Percentiles rank a stretch among this genome's conserved stretches.
These are phyloP conservation scores for Todiramphus saurophagus DNA, from an alignment of 2,113 vertebrate species.

Conservation along the genomic window DNA sequence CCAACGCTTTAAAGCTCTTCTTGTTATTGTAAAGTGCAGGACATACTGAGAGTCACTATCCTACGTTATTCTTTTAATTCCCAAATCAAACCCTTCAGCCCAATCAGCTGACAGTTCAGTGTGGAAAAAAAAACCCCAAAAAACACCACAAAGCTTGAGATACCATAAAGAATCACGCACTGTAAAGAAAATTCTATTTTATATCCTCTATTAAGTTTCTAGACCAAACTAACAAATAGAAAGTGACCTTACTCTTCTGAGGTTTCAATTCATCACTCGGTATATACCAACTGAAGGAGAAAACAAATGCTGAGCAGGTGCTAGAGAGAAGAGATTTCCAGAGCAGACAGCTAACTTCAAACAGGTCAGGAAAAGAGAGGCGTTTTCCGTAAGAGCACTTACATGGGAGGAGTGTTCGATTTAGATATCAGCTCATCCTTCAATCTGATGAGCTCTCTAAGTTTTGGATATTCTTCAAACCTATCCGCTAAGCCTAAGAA, in stretches of 20 bases:
- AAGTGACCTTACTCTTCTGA: not conserved
- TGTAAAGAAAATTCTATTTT: not conserved
- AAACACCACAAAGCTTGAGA: not conserved
- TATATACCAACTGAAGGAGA: not conserved
- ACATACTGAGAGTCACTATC: not conserved
- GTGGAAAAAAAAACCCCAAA: not conserved
- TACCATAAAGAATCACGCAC: not conserved
- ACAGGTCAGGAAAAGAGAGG: slow-evolving; percentile 47
- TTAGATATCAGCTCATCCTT: slow-evolving; percentile 95
- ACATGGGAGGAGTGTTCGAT: slow-evolving; percentile 98
- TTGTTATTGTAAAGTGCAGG: not conserved
- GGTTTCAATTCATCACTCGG: not conserved
- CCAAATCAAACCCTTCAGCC: not conserved
- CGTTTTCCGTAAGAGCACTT: slow-evolving; percentile 63
- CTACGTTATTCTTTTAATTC: not conserved
- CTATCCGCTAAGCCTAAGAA: slow-evolving; percentile 91
- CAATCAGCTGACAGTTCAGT: not conserved
- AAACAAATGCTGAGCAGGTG: slow-evolving; percentile 17
- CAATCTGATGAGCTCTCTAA: slow-evolving; percentile 93
- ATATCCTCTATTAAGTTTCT: not conserved
- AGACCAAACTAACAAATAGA: not conserved
- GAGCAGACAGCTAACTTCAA: slow-evolving; percentile 45
- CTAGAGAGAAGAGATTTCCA: slow-evolving; percentile 8
- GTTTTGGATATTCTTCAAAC: slow-evolving; percentile 99
- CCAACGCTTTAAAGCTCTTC: not conserved